Conservation (phyloP, 2,797 vertebrate species). For the Oreochromis grahami region DNA sequence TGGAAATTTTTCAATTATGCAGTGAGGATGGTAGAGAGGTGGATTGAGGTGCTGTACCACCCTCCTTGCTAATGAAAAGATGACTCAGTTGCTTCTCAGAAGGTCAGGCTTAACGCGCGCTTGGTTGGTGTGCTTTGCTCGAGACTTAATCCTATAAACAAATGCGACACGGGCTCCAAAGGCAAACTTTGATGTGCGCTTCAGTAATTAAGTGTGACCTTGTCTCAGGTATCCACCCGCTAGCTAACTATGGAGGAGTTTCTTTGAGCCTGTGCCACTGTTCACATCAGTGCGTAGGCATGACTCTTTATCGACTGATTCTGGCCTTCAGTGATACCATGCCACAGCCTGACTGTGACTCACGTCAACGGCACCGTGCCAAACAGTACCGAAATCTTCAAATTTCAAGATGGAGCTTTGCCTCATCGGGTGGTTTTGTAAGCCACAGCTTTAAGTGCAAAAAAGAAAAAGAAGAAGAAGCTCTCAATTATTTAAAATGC, state of each 20-base stretch:
- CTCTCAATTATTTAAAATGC: slow-evolving; percentile 1
- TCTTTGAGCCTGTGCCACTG: slow-evolving; percentile 55
- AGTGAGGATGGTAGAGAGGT: slow-evolving; percentile 5
- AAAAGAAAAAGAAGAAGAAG: neutral
- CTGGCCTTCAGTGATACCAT: slow-evolving; percentile 32
- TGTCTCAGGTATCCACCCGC: slow-evolving; percentile 60
- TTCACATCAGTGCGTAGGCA: slow-evolving; percentile 51
- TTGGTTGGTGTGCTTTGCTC: slow-evolving; percentile 48
- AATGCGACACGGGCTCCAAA: slow-evolving; percentile 61
- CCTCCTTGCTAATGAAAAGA: slow-evolving; percentile 55
- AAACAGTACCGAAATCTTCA: slow-evolving; percentile 21
- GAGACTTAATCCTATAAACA: slow-evolving; percentile 73
- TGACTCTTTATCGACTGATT: slow-evolving; percentile 46
- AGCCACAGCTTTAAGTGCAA: neutral
- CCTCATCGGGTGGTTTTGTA: neutral
- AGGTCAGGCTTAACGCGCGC: slow-evolving; percentile 58
- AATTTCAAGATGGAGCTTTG: neutral
- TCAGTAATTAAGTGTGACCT: slow-evolving; percentile 69
- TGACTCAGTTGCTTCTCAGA: slow-evolving; percentile 49
- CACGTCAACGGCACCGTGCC: slow-evolving; percentile 34
- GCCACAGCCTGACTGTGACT: slow-evolving; percentile 49
- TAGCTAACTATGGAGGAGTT: slow-evolving; percentile 48
- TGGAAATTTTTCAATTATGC: slow-evolving; percentile 51
- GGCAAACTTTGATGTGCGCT: slow-evolving; percentile 71
- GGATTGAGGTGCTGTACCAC: slow-evolving; percentile 22